Conservation (phyloP, 2,888 invertebrate species). For the Dorcus hopei region DNA sequence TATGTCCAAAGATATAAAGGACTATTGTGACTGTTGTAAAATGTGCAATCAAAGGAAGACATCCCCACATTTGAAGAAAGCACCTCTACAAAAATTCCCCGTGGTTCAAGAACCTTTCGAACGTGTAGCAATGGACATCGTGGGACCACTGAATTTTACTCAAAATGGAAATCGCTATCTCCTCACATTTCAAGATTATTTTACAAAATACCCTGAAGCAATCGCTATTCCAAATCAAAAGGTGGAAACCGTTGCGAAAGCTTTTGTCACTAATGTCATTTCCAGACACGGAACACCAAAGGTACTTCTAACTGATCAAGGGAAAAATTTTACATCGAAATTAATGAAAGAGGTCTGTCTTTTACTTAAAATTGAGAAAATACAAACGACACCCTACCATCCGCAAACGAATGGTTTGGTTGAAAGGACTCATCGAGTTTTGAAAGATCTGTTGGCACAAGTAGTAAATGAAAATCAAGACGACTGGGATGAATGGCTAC, state of each 20-base stretch:
- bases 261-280: conserved; percentile 28
- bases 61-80: too few species aligned
- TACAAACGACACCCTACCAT: conserved; percentile 20
- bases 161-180: too few species aligned
- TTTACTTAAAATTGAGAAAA: conserved; percentile 27
- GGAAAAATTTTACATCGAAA: conserved; percentile 30
- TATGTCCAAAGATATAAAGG: too few species aligned
- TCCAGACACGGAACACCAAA: conserved; percentile 29
- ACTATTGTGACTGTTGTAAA: too few species aligned
- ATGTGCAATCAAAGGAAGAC: too few species aligned
- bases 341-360: conserved; percentile 30
- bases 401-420: conserved; percentile 35
- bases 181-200: too few species aligned
- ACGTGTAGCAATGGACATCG: too few species aligned
- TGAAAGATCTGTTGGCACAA: conserved; percentile 30
- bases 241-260: conserved; percentile 29
- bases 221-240: background rate
- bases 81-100: too few species aligned
- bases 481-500: conserved; percentile 35
- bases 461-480: conserved; percentile 24
- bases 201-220: too few species aligned
- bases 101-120: too few species aligned
- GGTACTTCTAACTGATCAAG: conserved; percentile 32
- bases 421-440: conserved; percentile 32
- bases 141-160: too few species aligned